These are phyloP conservation scores for Natator depressus DNA, from an alignment of 2,113 vertebrate species.

Conservation along the genomic window DNA sequence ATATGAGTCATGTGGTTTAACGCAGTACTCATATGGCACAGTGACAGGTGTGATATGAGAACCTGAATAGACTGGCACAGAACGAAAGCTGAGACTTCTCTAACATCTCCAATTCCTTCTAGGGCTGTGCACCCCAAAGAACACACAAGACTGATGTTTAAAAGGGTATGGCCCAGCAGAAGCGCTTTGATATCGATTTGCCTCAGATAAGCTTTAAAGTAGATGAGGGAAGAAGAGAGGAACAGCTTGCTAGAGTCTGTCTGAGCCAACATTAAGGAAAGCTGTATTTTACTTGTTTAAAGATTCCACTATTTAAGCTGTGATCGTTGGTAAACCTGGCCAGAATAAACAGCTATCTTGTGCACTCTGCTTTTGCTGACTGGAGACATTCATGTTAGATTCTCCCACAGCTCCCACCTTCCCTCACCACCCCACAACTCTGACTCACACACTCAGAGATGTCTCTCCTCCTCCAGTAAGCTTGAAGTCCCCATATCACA, in stretches of 20 bases:
- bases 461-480: conserved; percentile 7
- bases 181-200: background rate
- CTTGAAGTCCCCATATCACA: conserved; percentile 20
- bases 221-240: background rate
- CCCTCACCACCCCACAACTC: background rate
- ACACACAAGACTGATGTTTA: background rate
- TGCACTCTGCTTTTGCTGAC: conserved; percentile 20
- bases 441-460: background rate
- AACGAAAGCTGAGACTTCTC: background rate
- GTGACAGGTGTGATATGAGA: background rate
- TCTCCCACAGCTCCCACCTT: accelerated
- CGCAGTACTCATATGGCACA: accelerated
- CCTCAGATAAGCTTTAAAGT: accelerated
- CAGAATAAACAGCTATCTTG: background rate
- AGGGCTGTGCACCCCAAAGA: background rate
- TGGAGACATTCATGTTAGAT: background rate
- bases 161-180: background rate
- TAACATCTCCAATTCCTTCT: background rate
- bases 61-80: background rate
- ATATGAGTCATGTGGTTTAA: background rate
- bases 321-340: conserved; percentile 1
- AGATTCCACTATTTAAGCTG: background rate
- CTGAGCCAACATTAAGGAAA: background rate
- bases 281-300: background rate
- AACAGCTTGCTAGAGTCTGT: background rate